phyloP scores from a whole-genome alignment of 2,797 vertebrate genomes.

The Etheostoma perlongum region DNA sequence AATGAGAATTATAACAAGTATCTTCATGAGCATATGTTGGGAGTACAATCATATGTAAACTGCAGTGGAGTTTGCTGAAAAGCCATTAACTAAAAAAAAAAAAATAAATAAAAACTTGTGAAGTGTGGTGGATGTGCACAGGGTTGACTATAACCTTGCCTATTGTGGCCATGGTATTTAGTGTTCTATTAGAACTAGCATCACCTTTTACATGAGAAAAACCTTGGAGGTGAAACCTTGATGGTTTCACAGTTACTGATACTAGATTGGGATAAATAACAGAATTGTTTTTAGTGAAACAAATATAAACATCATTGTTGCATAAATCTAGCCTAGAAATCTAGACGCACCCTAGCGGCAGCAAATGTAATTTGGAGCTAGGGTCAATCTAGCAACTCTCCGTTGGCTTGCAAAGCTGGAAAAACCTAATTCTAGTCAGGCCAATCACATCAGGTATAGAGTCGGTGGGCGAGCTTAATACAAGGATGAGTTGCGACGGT shows the following conservation, averaged over 20 bases:
- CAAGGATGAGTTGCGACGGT: too few species aligned
- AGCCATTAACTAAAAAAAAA: not conserved
- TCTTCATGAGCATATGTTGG: not conserved
- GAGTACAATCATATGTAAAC: not conserved
- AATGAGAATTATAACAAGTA: not conserved
- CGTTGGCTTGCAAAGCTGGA: too few species aligned
- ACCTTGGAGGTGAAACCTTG: not conserved
- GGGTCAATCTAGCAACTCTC: too few species aligned
- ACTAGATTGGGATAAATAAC: not conserved
- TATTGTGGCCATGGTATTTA: not conserved
- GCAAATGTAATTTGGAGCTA: too few species aligned
- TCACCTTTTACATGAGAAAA: not conserved
- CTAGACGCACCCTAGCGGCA: too few species aligned
- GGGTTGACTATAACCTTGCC: not conserved
- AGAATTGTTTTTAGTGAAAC: not conserved
- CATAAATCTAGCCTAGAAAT: slow-evolving; percentile 15
- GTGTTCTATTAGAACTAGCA: not conserved
- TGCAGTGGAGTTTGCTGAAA: slow-evolving; percentile 9
- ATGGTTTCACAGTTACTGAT: not conserved
- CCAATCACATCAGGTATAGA: too few species aligned
- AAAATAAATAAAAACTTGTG: not conserved
- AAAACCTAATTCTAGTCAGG: too few species aligned
- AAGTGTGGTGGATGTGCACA: not conserved
- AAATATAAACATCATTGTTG: not conserved
- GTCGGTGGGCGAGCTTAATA: too few species aligned